A percentile compares a stretch with the other conserved stretches of the same genome.
Evolutionary conservation across 2,113 vertebrate species (phyloP).

Genomic region (Pandion haliaetus): DNA sequence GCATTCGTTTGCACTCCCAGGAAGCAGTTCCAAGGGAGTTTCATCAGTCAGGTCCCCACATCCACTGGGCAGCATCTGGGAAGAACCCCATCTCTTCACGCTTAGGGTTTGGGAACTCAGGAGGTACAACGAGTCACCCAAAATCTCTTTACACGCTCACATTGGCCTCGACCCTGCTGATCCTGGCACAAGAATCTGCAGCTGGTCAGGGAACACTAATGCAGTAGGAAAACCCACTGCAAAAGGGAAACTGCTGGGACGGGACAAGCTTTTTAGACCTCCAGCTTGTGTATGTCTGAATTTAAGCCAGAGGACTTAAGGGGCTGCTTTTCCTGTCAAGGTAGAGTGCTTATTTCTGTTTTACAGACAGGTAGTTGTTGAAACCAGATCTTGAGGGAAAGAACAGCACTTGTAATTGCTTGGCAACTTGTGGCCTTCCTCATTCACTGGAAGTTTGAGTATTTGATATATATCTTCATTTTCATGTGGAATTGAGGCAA

Average conservation of each 20-base stretch:
- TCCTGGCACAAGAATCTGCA: background rate
- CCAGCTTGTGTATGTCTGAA: accelerated
- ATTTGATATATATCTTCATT: background rate
- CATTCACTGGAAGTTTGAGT: background rate
- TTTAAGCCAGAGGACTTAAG: background rate
- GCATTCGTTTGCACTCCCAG: background rate
- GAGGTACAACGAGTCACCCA: background rate
- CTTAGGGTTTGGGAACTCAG: background rate
- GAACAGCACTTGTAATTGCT: background rate
- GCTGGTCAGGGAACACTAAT: background rate
- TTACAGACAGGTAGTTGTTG: background rate
- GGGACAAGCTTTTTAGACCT: background rate
- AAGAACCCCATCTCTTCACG: background rate
- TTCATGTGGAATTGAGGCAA: background rate
- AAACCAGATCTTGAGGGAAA: background rate
- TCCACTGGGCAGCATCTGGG: accelerated
- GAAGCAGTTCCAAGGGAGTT: accelerated
- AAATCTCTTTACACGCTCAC: background rate
- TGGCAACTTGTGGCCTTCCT: background rate
- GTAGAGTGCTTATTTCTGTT: background rate
- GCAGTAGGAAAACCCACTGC: background rate
- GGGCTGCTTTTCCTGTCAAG: background rate
- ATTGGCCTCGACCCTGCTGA: background rate
- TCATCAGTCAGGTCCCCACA: background rate
- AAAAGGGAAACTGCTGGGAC: background rate